phyloP scores from a whole-genome alignment of 2,797 vertebrate species.

The Acrossocheilus wenchowensis region DNA sequence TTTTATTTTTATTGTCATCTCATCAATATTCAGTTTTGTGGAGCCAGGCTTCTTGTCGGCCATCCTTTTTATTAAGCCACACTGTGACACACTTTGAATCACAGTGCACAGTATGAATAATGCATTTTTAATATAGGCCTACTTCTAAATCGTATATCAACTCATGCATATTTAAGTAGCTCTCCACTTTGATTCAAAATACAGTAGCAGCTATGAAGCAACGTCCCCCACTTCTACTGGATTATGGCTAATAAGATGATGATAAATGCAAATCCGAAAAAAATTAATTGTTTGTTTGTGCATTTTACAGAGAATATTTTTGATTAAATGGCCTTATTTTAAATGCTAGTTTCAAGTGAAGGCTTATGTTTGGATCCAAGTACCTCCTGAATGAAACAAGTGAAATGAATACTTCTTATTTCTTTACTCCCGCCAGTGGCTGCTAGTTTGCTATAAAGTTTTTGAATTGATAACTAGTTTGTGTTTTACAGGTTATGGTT shows the following conservation, averaged over 20 bases:
- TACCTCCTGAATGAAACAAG: neutral
- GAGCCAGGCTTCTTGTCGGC: neutral
- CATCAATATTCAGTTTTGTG: conserved; percentile 16
- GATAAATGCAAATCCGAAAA: conserved; percentile 14
- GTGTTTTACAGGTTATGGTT: conserved; percentile 94
- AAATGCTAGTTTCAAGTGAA: neutral
- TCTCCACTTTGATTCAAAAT: conserved; percentile 52
- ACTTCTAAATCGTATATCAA: conserved; percentile 55
- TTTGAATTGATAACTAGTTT: conserved; percentile 89
- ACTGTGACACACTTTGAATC: conserved; percentile 8
- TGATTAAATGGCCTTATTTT: conserved; percentile 1
- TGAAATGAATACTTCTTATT: conserved; percentile 2
- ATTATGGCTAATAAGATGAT: conserved; percentile 14
- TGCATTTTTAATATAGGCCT: conserved; percentile 51
- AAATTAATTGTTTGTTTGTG: neutral
- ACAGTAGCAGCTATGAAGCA: neutral
- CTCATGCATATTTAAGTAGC: conserved; percentile 65
- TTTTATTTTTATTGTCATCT: conserved; percentile 15
- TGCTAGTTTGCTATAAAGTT: conserved; percentile 31
- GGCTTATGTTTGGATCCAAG: neutral
- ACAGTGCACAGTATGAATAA: conserved; percentile 58
- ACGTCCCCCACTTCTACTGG: neutral
- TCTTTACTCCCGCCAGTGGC: neutral
- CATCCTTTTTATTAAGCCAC: neutral
- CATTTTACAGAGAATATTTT: neutral